Evolutionary conservation across 2,888 invertebrate species (phyloP).

Genomic region (Eupithecia vulgata): DNA sequence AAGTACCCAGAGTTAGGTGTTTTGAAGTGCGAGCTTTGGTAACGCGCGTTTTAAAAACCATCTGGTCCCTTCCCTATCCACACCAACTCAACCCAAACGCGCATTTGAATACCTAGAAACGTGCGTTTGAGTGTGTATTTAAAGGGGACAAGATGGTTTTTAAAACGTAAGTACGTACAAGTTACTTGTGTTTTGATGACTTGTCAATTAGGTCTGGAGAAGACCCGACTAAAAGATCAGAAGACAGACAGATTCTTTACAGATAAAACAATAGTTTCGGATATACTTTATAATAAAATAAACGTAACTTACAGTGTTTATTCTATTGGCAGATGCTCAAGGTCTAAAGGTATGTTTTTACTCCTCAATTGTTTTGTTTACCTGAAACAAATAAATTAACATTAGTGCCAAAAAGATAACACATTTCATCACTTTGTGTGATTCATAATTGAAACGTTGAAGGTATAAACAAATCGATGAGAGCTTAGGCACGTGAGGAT

Average conservation of each 20-base stretch:
- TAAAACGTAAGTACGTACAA: too few relatives aligned
- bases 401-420: neutral
- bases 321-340: neutral
- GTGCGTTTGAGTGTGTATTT: too few relatives aligned
- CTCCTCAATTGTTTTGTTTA: neutral
- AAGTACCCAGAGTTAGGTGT: neutral
- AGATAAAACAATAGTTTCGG: neutral
- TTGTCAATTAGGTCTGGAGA: neutral
- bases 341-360: neutral
- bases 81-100: neutral
- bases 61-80: neutral
- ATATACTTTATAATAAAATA: neutral
- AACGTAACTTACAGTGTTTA: neutral
- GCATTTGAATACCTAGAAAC: neutral
- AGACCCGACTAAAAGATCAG: neutral
- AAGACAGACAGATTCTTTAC: neutral
- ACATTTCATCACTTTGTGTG: neutral
- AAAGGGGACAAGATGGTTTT: too few relatives aligned
- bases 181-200: too few relatives aligned
- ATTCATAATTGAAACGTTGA: neutral
- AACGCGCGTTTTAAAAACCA: neutral
- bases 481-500: slow-evolving; percentile 5
- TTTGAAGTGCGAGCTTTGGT: too few relatives aligned
- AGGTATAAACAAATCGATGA: slow-evolving; percentile 3
- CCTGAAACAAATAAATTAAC: neutral